Conservation (phyloP, 2,888 invertebrate species). For the Chromoteleia sp. region DNA sequence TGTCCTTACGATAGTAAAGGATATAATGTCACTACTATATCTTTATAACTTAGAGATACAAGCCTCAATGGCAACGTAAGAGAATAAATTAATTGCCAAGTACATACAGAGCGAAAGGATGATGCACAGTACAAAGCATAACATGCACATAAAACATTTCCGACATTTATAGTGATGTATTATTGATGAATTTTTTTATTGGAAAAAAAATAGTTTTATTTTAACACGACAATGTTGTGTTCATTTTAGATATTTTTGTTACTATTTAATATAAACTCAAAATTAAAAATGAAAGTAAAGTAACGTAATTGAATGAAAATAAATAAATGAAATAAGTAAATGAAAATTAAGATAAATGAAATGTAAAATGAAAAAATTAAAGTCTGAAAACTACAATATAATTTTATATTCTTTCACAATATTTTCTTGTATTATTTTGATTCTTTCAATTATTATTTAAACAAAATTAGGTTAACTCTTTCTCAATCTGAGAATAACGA, state of each 20-base stretch:
- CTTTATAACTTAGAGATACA: slow-evolving; percentile 26
- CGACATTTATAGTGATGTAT: neutral
- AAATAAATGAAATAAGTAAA: no score
- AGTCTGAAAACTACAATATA: no score
- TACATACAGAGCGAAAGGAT: slow-evolving; percentile 42
- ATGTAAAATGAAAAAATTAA: no score
- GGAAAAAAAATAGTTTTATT: neutral
- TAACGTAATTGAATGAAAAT: no score
- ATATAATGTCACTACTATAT: slow-evolving; percentile 34
- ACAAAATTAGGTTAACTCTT: neutral
- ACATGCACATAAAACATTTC: neutral
- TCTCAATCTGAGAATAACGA: neutral
- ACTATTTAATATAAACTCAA: no score
- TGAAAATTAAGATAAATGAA: no score
- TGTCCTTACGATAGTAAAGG: slow-evolving; percentile 32
- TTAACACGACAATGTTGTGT: neutral
- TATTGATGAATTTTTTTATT: neutral
- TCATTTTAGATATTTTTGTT: no score
- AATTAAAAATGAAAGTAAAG: no score
- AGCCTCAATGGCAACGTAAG: slow-evolving; percentile 12
- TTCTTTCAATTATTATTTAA: neutral
- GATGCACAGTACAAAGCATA: neutral
- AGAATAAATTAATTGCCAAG: slow-evolving; percentile 39
- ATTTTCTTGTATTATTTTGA: no score
- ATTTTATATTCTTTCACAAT: no score